These are phyloP conservation scores for Atherinosoma microstoma DNA, from an alignment of 2,797 vertebrate genomes.

Conservation along the genomic window DNA sequence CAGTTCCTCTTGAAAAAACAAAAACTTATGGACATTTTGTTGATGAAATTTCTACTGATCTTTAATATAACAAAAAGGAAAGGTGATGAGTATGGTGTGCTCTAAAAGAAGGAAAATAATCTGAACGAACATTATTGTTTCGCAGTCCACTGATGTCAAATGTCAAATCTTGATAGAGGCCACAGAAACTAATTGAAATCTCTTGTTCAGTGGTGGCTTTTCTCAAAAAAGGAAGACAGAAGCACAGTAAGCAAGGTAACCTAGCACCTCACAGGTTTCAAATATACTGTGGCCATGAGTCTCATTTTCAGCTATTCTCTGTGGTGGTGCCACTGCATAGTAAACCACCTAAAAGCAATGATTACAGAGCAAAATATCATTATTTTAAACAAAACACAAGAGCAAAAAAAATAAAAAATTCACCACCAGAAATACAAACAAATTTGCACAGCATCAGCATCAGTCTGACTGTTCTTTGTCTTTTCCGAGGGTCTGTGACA, in stretches of 20 bases:
- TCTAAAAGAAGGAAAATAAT: constrained; percentile 19
- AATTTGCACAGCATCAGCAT: constrained; percentile 43
- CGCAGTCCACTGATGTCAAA: constrained; percentile 36
- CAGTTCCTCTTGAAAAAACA: constrained; percentile 41
- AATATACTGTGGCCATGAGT: background rate
- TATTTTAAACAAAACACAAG: constrained; percentile 12
- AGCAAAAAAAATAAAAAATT: background rate
- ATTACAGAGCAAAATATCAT: background rate
- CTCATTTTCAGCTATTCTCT: constrained; percentile 4
- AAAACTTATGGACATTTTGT: background rate
- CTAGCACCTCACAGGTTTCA: constrained; percentile 3
- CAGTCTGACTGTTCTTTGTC: constrained; percentile 77
- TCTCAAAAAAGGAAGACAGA: constrained; percentile 28
- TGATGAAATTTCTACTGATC: background rate
- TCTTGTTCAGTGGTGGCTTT: constrained; percentile 42
- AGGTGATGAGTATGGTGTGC: constrained; percentile 9
- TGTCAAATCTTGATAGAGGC: constrained; percentile 45
- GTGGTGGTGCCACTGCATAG: background rate
- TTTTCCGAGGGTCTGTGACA: constrained; percentile 60
- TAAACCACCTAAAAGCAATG: constrained; percentile 15
- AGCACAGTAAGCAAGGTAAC: constrained; percentile 26
- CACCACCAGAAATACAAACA: constrained; percentile 7
- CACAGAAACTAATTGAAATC: constrained; percentile 36
- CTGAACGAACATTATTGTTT: constrained; percentile 31
- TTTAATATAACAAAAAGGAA: background rate